phyloP scores from a whole-genome alignment of 2,888 invertebrate genomes.

The Heteropelma amictum region DNA sequence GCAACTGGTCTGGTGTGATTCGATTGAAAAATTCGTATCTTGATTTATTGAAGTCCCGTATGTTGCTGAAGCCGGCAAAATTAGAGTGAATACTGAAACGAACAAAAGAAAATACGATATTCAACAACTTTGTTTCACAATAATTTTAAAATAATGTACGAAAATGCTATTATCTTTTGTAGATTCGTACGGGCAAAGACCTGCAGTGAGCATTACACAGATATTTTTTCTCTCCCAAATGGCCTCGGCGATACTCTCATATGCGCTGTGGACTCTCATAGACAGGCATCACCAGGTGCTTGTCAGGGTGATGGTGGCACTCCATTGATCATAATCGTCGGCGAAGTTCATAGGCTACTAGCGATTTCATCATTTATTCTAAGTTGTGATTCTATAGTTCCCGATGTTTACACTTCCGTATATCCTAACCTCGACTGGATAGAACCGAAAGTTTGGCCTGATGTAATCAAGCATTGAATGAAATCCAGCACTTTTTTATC shows the following conservation, averaged over 20 bases:
- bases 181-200: slow-evolving; percentile 62
- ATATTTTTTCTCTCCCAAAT: slow-evolving; percentile 57
- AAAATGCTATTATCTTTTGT: not conserved
- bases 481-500: not conserved
- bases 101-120: not conserved
- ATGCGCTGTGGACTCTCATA: slow-evolving; percentile 66
- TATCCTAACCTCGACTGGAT: slow-evolving; percentile 72
- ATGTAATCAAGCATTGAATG: not conserved
- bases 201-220: slow-evolving; percentile 60
- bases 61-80: slow-evolving; percentile 66
- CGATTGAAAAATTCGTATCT: slow-evolving; percentile 69
- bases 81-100: slow-evolving; percentile 62
- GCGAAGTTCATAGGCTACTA: slow-evolving; percentile 59
- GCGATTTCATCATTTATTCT: slow-evolving; percentile 72
- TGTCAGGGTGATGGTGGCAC: slow-evolving; percentile 74
- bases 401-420: slow-evolving; percentile 71
- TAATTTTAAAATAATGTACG: not conserved
- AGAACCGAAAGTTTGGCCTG: slow-evolving; percentile 69
- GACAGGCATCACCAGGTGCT: slow-evolving; percentile 63
- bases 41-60: slow-evolving; percentile 48
- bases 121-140: not conserved
- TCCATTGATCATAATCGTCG: slow-evolving; percentile 65
- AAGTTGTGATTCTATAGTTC: slow-evolving; percentile 65
- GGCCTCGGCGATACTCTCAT: slow-evolving; percentile 69
- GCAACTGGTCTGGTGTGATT: slow-evolving; percentile 63